A percentile compares a stretch with the other conserved stretches of the same genome.
phyloP scores from a whole-genome alignment of 1,140 invertebrate species.

The Ceratina calcarata region DNA sequence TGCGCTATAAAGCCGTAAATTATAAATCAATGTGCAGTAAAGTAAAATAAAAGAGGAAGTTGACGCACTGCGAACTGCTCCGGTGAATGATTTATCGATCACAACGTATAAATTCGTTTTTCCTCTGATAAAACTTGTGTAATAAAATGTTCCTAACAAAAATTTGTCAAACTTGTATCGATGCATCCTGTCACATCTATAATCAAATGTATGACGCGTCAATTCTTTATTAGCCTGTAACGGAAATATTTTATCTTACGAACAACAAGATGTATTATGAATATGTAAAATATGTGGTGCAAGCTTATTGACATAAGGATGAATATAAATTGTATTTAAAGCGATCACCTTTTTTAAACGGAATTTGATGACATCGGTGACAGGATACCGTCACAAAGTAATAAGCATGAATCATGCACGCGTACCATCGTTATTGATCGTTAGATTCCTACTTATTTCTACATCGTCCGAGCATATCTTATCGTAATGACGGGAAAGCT shows the following conservation, averaged over 20 bases:
- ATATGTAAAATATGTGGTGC: too few relatives aligned
- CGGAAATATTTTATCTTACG: too few relatives aligned
- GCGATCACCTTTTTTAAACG: too few relatives aligned
- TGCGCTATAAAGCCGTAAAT: background rate
- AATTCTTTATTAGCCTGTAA: too few relatives aligned
- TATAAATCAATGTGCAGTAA: background rate
- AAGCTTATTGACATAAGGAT: too few relatives aligned
- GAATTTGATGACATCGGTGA: slow-evolving; percentile 8
- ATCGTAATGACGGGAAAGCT: slow-evolving; percentile 12
- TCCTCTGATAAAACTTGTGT: too few relatives aligned
- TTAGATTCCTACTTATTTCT: slow-evolving; percentile 19
- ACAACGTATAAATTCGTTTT: background rate
- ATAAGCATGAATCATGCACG: slow-evolving; percentile 3
- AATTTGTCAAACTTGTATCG: too few relatives aligned
- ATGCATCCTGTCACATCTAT: too few relatives aligned
- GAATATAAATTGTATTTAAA: too few relatives aligned
- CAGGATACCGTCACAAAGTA: slow-evolving; percentile 10
- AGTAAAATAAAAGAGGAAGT: background rate
- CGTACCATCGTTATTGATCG: slow-evolving; percentile 2
- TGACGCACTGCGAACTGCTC: background rate
- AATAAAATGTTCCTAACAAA: too few relatives aligned
- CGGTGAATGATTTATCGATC: background rate
- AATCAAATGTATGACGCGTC: too few relatives aligned
- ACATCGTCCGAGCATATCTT: background rate
- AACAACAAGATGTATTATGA: too few relatives aligned